Conservation (phyloP, 2,113 vertebrate species). For the Mesoclemmys tuberculata region DNA sequence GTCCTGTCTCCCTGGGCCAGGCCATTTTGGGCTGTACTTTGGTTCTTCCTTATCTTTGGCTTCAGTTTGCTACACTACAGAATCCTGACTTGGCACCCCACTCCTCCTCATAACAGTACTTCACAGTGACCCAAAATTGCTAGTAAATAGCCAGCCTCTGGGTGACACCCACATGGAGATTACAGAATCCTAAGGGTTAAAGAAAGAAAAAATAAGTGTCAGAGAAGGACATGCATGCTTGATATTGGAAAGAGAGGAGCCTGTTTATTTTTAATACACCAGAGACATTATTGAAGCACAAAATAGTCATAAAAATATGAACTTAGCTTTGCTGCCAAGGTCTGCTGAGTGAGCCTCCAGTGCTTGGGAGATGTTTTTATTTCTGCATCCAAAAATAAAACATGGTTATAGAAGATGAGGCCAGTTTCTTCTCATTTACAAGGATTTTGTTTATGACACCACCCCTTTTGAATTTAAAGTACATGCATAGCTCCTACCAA, state of each 20-base stretch:
- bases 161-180: not conserved
- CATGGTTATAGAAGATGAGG: not conserved
- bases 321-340: conserved; percentile 62
- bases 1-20: not conserved
- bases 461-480: not conserved
- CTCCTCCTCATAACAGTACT: not conserved
- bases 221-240: not conserved
- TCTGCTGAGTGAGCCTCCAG: conserved; percentile 4
- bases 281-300: conserved; percentile 16
- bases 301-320: conserved; percentile 4
- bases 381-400: conserved; percentile 32
- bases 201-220: not conserved
- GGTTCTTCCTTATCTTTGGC: not conserved
- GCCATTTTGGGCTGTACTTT: not conserved
- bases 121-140: not conserved
- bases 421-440: not conserved
- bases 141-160: accelerated
- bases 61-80: not conserved
- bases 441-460: not conserved
- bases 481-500: not conserved
- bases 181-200: not conserved
- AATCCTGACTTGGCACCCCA: not conserved
- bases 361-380: accelerated
- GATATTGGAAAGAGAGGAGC: not conserved
- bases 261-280: conserved; percentile 10